Base-by-base conservation (phyloP, 2,888 invertebrate genomes). In the Aquatica leii region DNA sequence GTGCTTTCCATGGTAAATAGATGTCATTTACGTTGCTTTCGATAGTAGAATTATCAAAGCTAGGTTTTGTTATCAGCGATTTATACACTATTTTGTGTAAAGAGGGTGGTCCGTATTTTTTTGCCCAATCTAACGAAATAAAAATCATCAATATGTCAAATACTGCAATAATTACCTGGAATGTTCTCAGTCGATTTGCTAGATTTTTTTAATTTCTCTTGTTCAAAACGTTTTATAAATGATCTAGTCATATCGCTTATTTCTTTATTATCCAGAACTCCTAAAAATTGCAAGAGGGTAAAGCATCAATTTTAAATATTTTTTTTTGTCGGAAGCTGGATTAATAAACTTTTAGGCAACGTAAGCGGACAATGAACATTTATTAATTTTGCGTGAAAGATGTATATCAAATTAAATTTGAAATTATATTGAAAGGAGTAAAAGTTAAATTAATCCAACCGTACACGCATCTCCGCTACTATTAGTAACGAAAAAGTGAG, bases 151-250 rank as follows among this genome's bases (percentile, higher is more conserved):
- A n/a, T n/a, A n/a, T n/a, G n/a, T n/a, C n/a, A n/a, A n/a, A n/a
- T n/a, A n/a, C n/a, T n/a, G n/a, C n/a, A n/a, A 17, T 37, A 57
- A 64, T 69, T 71, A 78, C 78, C 70, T 57, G 75, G 69, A 46
- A 76, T 66, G 21, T 74, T 79, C 17, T 76, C 60, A 14, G 49
- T 66, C 18, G 65, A 69, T 56, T 68, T 73, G 1, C 73, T 68
- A 20, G 66, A 66, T 52, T 72, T 70, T 2, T 71, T 56, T 6
- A 73, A 41, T 43, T 86, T 85, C 31, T 85, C 85, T 52, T 82
- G 82, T 73, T 89, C 87, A 64, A 91, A 88, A 58, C 84, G 83
- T 76, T 86, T 85, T 41, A 91, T 82, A 73, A 91, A 91, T 0
- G 79, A 80, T 73, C 87, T 84, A 0, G 87, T 87, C 0, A 82